Evolutionary conservation across 2,888 invertebrate genomes (phyloP), one percentile per base, ranked within the genome.

Genomic region (Phytoseiulus persimilis): DNA sequence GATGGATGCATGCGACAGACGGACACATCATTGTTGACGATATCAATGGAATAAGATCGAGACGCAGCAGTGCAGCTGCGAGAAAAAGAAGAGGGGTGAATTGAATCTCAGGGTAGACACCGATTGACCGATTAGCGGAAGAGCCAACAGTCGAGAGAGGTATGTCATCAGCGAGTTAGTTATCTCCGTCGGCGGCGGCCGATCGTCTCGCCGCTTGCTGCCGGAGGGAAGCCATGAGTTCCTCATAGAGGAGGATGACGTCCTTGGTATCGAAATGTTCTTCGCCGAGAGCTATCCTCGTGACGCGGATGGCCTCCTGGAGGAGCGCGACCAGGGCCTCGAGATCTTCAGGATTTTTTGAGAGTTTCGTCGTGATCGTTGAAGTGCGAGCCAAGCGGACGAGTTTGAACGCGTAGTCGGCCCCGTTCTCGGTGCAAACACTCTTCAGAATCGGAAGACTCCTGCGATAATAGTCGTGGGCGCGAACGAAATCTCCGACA

Each of bases 241-340:
- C 87, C 6, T n/a, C 32, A 14, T 87, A 87, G 3, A 87, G 32
- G 32, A 45, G 39, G 9, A 31, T 23, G 11, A 87, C 32, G 32
- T 87, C 87, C 87, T 87, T 87, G 39, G 33, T 32, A 32, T 87
- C 87, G 33, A 33, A 87, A 87, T 87, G 87, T 11, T 87, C 33
- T 14, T 87, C 87, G 45, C 87, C 87, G 45, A 87, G 87, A 6
- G 87, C 87, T 0, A 9, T n/a, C n/a, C 87, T 33, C 32, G 87
- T n/a, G 28, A 87, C 33, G 39, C 33, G 87, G n/a, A 87, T 31
- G 45, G 87, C 87, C n/a, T 33, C 45, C 87, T 45, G 32, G 39
- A 87, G 33, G 39, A 87, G 87, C 32, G 45, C n/a, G 32, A 87
- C 14, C 11, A 87, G 33, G n/a, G n/a, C 9, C n/a, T 28, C 32